Percentiles rank a stretch among this genome's conserved stretches.
Conservation (phyloP, 1,140 invertebrate species). For the Drosophila lacertosa region DNA sequence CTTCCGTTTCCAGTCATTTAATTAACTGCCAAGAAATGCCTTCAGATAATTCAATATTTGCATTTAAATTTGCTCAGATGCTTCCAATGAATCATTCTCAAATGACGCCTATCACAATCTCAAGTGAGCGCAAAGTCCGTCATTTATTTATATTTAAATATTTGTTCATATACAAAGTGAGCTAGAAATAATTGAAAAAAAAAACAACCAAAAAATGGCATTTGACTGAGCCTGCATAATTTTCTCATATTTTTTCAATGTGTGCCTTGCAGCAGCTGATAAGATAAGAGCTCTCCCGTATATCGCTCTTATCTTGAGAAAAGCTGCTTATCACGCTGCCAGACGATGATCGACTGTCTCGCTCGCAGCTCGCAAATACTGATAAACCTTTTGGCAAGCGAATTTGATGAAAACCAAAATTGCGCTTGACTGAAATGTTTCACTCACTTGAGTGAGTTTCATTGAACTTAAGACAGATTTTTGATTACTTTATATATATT, state of each 20-base stretch:
- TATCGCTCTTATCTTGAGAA: conserved; percentile 12
- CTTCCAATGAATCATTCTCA: conserved; percentile 32
- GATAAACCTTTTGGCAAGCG: conserved; percentile 2
- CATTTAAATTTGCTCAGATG: conserved; percentile 34
- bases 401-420: background rate
- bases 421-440: background rate
- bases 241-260: conserved; percentile 9
- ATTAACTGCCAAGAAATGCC: conserved; percentile 6
- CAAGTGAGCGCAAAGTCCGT: background rate
- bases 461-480: conserved; percentile 36
- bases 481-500: background rate
- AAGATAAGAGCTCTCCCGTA: conserved; percentile 35
- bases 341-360: conserved; percentile 16
- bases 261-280: conserved; percentile 38
- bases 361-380: background rate
- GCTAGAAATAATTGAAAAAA: background rate
- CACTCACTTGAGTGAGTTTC: conserved; percentile 11
- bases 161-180: background rate
- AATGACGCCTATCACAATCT: conserved; percentile 9
- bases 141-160: background rate
- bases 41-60: conserved; percentile 23
- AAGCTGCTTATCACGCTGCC: conserved; percentile 29
- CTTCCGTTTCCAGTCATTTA: background rate
- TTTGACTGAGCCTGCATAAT: conserved; percentile 24
- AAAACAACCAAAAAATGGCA: background rate